Conservation (phyloP, 2,797 vertebrate genomes). For the Megalops cyprinoides region DNA sequence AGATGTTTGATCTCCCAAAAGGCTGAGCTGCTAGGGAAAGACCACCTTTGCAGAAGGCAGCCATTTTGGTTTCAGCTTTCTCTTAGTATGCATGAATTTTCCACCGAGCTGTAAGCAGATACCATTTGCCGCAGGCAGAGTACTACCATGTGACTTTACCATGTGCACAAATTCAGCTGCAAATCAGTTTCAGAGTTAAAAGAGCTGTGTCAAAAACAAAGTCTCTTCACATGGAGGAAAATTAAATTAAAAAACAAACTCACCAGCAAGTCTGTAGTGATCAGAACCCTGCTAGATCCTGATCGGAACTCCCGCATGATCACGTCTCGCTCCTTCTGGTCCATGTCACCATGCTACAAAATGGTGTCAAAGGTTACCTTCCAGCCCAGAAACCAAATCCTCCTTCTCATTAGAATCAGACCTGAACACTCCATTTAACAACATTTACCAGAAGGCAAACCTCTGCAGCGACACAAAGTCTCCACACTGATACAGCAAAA, state of each 20-base stretch:
- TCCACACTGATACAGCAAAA: background rate
- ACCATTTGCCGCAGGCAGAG: background rate
- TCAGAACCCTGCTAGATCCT: conserved; percentile 94
- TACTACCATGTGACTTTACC: too few relatives aligned
- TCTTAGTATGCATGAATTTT: too few relatives aligned
- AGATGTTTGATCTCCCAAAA: conserved; percentile 72
- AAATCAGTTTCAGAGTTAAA: too few relatives aligned
- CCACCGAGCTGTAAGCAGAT: background rate
- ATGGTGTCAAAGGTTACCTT: background rate
- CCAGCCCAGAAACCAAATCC: background rate
- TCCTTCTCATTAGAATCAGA: background rate
- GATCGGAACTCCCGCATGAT: conserved; percentile 98
- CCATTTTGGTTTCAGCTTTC: conserved; percentile 13
- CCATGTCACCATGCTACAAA: conserved; percentile 95
- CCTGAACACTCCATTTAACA: background rate
- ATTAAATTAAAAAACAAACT: too few relatives aligned
- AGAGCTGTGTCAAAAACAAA: too few relatives aligned
- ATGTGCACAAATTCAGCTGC: background rate
- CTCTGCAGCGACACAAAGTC: background rate
- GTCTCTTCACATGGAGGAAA: too few relatives aligned
- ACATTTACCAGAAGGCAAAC: background rate
- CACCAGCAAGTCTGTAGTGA: conserved; percentile 98
- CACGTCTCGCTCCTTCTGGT: conserved; percentile 97
- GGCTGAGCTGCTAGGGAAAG: conserved; percentile 35
- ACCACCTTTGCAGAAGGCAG: background rate